Percentiles rank a stretch among this genome's conserved stretches.
These are phyloP conservation scores for Germaria angustata DNA, from an alignment of 2,888 invertebrate species.

Conservation along the genomic window DNA sequence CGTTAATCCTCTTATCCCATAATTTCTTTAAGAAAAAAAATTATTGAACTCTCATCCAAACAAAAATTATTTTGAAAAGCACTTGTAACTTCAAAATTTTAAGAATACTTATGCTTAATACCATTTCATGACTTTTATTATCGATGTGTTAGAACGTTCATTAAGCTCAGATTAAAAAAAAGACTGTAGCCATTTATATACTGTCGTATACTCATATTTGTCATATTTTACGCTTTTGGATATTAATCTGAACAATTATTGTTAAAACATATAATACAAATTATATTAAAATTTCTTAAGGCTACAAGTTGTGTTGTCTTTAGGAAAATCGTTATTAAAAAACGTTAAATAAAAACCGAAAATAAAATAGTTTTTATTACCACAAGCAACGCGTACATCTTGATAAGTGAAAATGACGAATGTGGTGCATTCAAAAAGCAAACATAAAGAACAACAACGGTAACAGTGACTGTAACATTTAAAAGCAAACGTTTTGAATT, in stretches of 20 bases:
- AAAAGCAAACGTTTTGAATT: slow-evolving; percentile 53
- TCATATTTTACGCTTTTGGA: too few relatives aligned
- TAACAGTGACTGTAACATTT: slow-evolving; percentile 17
- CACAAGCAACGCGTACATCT: slow-evolving; percentile 66
- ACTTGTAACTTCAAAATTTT: too few relatives aligned
- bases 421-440: slow-evolving; percentile 48
- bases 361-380: slow-evolving; percentile 55
- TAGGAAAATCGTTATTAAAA: slow-evolving; percentile 31
- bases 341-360: neutral
- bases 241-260: slow-evolving; percentile 21
- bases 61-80: too few relatives aligned
- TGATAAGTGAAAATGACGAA: slow-evolving; percentile 65
- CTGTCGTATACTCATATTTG: too few relatives aligned
- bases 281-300: neutral
- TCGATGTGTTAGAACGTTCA: slow-evolving; percentile 30
- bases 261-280: neutral
- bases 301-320: slow-evolving; percentile 48
- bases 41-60: too few relatives aligned
- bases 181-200: slow-evolving; percentile 15
- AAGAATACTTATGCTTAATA: too few relatives aligned
- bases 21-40: too few relatives aligned
- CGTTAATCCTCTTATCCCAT: too few relatives aligned
- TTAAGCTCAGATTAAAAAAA: neutral
- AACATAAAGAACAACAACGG: slow-evolving; percentile 21
- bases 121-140: slow-evolving; percentile 30